phyloP scores from a whole-genome alignment of 1,140 invertebrate genomes.

The Adoxophyes honmai region DNA sequence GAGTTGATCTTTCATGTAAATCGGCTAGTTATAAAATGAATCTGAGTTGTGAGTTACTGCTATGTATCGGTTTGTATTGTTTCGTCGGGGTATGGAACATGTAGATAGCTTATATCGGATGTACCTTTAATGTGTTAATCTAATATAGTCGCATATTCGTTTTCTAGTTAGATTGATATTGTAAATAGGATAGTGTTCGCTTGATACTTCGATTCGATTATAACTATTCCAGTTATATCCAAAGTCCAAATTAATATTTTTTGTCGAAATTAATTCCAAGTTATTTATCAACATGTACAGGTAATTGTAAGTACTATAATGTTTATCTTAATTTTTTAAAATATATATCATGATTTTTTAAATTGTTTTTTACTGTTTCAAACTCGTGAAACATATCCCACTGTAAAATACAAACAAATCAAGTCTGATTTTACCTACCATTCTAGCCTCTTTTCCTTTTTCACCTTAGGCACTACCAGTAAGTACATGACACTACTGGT shows the following conservation, averaged over 20 bases:
- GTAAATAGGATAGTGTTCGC: slow-evolving; percentile 47
- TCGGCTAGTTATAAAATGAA: neutral
- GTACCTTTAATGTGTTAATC: slow-evolving; percentile 39
- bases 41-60: neutral
- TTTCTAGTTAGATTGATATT: slow-evolving; percentile 24
- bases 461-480: no score
- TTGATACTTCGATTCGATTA: slow-evolving; percentile 23
- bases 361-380: slow-evolving; percentile 36
- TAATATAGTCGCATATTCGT: slow-evolving; percentile 23
- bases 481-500: no score
- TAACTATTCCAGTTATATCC: slow-evolving; percentile 29
- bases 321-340: slow-evolving; percentile 70
- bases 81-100: slow-evolving; percentile 20
- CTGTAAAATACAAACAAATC: no score
- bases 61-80: neutral
- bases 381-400: neutral
- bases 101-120: slow-evolving; percentile 24
- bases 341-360: slow-evolving; percentile 65
- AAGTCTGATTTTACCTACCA: no score
- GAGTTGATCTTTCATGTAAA: no score
- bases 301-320: slow-evolving; percentile 67
- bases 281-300: slow-evolving; percentile 70
- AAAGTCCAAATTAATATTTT: slow-evolving; percentile 52
- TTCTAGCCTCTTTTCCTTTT: no score
- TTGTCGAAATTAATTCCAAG: slow-evolving; percentile 49